Evolutionary conservation across 2,797 vertebrate genomes (phyloP), one percentile per base, ranked within the genome.

Genomic region (Toxotes lorentzi): DNA sequence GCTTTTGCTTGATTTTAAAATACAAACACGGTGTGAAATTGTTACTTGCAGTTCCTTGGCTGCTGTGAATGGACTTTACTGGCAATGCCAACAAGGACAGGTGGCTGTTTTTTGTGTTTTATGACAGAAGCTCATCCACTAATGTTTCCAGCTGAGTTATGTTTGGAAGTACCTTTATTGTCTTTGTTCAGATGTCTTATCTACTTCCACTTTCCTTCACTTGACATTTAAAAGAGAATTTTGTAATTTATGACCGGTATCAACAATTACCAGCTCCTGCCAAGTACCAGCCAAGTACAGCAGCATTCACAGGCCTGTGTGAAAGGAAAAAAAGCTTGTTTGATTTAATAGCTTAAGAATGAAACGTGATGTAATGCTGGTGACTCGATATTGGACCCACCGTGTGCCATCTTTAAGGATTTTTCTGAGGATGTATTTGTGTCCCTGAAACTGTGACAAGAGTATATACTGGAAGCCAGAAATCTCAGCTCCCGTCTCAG

Each of bases 241-340:
- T 24, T 68, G 40, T 62, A 24, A 77, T 72, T 85, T 38, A 68
- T 61, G 57, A 47, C 34, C 2, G 24, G 68, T 81, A 78, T 83
- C 76, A 57, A 21, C 45, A 51, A 63, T 86, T 63, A 71, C 32
- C 60, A 78, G 77, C 63, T 64, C 50, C 69, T 17, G n/a, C n/a
- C n/a, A n/a, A n/a, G n/a, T n/a, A n/a, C n/a, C n/a, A 17, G 62
- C 62, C 23, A 51, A 72, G 53, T 69, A 23, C 53, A 66, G 50
- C 78, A 65, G 69, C 78, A 35, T 43, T 45, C 34, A 30, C 38
- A 27, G 64, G 45, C 64, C 41, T 45, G n/a, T 45, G 74, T 48
- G 64, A 77, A 62, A 30, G 38, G 10, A 38, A 63, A 70, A 76
- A 83, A 82, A 79, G 32, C 27, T 41, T 62, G 67, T 66, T 75